Evolutionary conservation across 2,113 vertebrate genomes (phyloP).

Genomic region (Serilophus lunatus): DNA sequence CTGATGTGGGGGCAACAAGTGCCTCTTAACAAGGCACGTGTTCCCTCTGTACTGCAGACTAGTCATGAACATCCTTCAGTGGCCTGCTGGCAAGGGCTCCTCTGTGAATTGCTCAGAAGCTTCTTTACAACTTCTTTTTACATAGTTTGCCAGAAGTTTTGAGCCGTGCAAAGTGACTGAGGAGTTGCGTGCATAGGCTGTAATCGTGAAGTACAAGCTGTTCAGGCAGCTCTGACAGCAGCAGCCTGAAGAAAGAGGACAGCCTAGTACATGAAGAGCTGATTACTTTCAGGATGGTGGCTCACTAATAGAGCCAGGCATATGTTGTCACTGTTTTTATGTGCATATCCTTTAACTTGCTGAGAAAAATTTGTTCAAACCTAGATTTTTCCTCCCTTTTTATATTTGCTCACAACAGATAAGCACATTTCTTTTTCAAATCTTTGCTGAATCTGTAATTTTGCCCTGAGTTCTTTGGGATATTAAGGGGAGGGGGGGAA

Average conservation of each 20-base stretch:
- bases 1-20: neutral
- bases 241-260: neutral
- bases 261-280: neutral
- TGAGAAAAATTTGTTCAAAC: neutral
- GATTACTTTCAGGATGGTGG: neutral
- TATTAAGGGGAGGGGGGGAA: fast-evolving
- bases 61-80: neutral
- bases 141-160: neutral
- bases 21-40: fast-evolving
- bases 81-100: neutral
- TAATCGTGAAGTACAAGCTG: neutral
- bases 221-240: neutral
- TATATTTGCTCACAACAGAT: neutral
- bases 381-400: neutral
- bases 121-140: neutral
- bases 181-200: neutral
- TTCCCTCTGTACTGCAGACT: neutral
- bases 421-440: neutral
- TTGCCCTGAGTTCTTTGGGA: neutral
- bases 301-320: neutral
- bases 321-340: neutral
- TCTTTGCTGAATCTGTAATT: neutral
- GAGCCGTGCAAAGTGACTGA: neutral
- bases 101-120: neutral
- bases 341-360: neutral